Base-by-base conservation (phyloP, 2,113 vertebrate species). In the Hemiprocne comata region DNA sequence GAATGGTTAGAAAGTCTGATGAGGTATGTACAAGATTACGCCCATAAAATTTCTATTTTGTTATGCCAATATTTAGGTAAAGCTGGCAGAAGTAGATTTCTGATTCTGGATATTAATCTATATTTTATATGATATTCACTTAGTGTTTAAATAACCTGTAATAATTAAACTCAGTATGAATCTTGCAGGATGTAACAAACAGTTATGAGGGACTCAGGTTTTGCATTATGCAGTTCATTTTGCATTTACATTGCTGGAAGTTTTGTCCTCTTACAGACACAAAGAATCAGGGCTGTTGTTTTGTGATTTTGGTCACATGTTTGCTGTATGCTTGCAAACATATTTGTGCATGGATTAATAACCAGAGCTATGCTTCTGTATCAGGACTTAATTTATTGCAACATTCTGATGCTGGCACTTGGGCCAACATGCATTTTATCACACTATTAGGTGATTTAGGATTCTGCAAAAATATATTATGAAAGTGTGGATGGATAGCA, bases 311-410 rank as follows among this genome's bases (percentile, higher is more conserved):
- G 58, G 60, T 38, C 66, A 69, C 44, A 25, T 23, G 44, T 66
- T 89, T 84, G 55, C 40, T 79, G 15, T 62, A 67, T 62, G n/a
- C 0, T 1, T 65, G n/a, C 29, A 91, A 57, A 77, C 0, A 0
- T 77, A 66, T 73, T 84, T 95, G 66, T 85, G 90, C 66, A 79
- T 29, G 84, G 58, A 57, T 55, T 93, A 95, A 94, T 88, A 89
- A 89, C 46, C 58, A 87, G 62, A 95, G 31, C 55, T 87, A 20
- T 36, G n/a, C n/a, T 91, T 84, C 75, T 19, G 13, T 91, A 86
- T 93, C 80, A 93, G 73, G 92, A 79, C 48, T 93, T 95, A 95
- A 97, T 96, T 96, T 96, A 95, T 92, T 94, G 85, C 88, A 88
- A 62, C 62, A 53, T 82, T 94, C 75, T 72, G 69, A 87, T 77